Base-by-base conservation (phyloP, 2,888 invertebrate species). In the Agonopterix arenella region DNA sequence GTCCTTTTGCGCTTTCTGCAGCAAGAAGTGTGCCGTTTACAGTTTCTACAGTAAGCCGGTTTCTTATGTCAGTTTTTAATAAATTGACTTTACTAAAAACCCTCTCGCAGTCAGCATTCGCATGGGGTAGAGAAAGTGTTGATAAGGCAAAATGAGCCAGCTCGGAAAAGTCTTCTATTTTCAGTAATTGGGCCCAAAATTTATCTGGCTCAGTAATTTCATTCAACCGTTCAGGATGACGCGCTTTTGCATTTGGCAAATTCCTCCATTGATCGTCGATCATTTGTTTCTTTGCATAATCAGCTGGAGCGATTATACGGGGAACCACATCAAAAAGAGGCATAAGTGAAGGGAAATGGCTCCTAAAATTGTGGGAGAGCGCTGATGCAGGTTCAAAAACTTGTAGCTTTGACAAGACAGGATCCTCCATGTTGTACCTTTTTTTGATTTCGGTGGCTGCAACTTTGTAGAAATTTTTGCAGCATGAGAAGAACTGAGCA, bases 51-150 rank as follows among this genome's bases (percentile, higher is more conserved):
- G 40, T 51, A 11, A 48, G 46, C n/a, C 46, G 48, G 43, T 51
- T 48, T 48, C 53, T 48, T 16, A 50, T 18, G 37, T 37, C 37
- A 42, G 51, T 53, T 51, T 53, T 53, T 7, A 51, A 48, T 49
- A 54, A 45, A 50, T 54, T 52, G 5, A 41, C 42, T 11, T 52
- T 52, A n/a, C 54, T 54, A 16, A 52, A 53, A 37, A 54, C 37
- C n/a, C n/a, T n/a, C n/a, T n/a, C n/a, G n/a, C n/a, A n/a, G n/a
- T n/a, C n/a, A n/a, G n/a, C n/a, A n/a, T 10, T 37, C 8, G 49
- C 49, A 49, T 49, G 49, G 11, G 45, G 38, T 18, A n/a, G n/a
- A n/a, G n/a, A n/a, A n/a, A n/a, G 44, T 9, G 9, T 9, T 37
- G 37, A 5, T 8, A 37, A 8, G 37, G 37, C 37, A 52, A 54